Conservation (phyloP, 2,113 vertebrate species). For the Tychaedon coryphoeus region DNA sequence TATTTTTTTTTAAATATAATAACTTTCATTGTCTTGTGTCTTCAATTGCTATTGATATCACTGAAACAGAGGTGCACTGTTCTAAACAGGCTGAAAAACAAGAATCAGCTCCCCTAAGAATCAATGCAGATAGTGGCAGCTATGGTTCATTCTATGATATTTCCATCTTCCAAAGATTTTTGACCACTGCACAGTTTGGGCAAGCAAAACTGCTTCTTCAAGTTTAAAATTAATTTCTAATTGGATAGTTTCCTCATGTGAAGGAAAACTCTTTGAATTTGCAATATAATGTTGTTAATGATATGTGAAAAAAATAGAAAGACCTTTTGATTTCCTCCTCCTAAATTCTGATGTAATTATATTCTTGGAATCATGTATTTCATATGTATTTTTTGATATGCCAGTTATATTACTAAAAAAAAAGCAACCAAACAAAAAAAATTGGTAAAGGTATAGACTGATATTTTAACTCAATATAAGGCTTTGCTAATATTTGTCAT, state of each 20-base stretch:
- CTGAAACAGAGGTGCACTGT: fast-evolving
- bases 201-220: neutral
- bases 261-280: neutral
- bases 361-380: neutral
- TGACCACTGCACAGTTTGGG: neutral
- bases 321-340: neutral
- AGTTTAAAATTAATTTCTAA: neutral
- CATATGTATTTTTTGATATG: neutral
- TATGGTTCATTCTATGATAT: neutral
- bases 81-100: neutral
- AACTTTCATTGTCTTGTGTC: neutral
- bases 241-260: fast-evolving
- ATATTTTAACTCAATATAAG: neutral
- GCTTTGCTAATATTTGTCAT: neutral
- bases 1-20: too few relatives aligned
- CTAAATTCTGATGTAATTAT: neutral
- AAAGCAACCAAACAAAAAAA: neutral
- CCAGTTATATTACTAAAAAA: neutral
- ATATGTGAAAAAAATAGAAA: neutral
- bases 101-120: neutral
- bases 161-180: neutral
- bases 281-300: neutral
- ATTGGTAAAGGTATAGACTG: neutral
- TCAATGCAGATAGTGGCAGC: fast-evolving
- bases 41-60: neutral